A percentile compares a stretch with the other conserved stretches of the same genome.
phyloP scores from a whole-genome alignment of 2,888 invertebrate genomes.

The Himalopsyche tibetana region DNA sequence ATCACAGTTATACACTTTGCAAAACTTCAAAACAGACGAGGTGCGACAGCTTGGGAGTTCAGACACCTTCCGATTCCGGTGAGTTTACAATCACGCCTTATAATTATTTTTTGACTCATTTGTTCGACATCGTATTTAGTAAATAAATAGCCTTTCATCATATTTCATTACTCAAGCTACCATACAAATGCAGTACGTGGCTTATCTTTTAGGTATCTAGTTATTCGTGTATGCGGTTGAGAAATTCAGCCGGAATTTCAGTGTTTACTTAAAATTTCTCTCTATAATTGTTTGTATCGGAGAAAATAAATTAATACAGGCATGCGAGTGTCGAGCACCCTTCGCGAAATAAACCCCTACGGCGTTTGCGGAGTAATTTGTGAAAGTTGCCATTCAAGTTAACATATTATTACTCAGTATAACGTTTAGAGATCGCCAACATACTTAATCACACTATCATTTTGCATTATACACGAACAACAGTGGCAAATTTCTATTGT shows the following conservation, averaged over 20 bases:
- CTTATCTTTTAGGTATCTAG: too few relatives aligned
- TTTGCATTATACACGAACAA: too few relatives aligned
- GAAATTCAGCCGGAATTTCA: neutral
- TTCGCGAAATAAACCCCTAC: neutral
- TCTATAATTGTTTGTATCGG: neutral
- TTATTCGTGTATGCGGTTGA: too few relatives aligned
- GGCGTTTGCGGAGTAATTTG: neutral
- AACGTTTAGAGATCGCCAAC: too few relatives aligned
- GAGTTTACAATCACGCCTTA: slow-evolving; percentile 71
- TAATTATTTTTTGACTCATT: too few relatives aligned
- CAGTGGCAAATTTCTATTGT: too few relatives aligned
- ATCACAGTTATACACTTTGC: slow-evolving; percentile 84
- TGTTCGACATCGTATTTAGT: too few relatives aligned
- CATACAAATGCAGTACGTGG: too few relatives aligned
- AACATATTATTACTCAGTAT: neutral
- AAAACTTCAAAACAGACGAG: slow-evolving; percentile 73
- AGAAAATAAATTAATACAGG: neutral
- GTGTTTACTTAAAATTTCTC: neutral
- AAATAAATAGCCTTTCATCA: too few relatives aligned
- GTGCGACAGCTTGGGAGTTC: slow-evolving; percentile 85
- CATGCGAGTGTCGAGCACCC: neutral
- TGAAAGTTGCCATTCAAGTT: slow-evolving; percentile 17
- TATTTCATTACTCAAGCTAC: too few relatives aligned
- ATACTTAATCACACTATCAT: too few relatives aligned
- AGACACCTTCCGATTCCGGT: slow-evolving; percentile 95